A percentile compares a stretch with the other conserved stretches of the same genome.
These are phyloP conservation scores for Venustaconcha ellipsiformis DNA, from an alignment of 1,140 invertebrate genomes.

Conservation along the genomic window DNA sequence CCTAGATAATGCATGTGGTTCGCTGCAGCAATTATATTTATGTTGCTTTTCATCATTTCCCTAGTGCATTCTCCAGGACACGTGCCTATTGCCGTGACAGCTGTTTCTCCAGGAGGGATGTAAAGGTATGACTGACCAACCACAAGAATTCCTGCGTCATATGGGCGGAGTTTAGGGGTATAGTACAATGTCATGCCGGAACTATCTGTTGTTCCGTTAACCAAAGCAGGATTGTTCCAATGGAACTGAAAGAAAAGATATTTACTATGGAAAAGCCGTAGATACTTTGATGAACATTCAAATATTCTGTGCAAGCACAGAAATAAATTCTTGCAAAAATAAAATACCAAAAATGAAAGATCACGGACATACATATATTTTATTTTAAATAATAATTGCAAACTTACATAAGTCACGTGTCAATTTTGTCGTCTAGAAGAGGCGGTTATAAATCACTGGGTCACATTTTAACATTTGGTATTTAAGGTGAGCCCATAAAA, in stretches of 20 bases:
- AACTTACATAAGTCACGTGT: too few relatives aligned
- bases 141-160: constrained; percentile 26
- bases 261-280: too few relatives aligned
- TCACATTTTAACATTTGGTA: too few relatives aligned
- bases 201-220: constrained; percentile 14
- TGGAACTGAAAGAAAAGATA: constrained; percentile 17
- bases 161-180: constrained; percentile 28
- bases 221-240: constrained; percentile 32
- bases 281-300: too few relatives aligned
- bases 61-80: constrained; percentile 28
- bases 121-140: constrained; percentile 24
- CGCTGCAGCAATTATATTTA: constrained; percentile 24
- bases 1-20: constrained; percentile 45
- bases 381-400: too few relatives aligned
- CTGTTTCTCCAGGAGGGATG: constrained; percentile 26
- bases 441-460: too few relatives aligned
- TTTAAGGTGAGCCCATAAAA: too few relatives aligned
- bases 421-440: too few relatives aligned
- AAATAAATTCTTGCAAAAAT: too few relatives aligned
- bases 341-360: too few relatives aligned
- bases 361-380: too few relatives aligned
- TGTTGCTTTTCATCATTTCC: constrained; percentile 7
- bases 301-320: too few relatives aligned
- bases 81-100: constrained; percentile 3
- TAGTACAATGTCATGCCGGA: constrained; percentile 38